Conservation (phyloP, 2,797 vertebrate genomes). For the Schizopygopsis pylzovi region DNA sequence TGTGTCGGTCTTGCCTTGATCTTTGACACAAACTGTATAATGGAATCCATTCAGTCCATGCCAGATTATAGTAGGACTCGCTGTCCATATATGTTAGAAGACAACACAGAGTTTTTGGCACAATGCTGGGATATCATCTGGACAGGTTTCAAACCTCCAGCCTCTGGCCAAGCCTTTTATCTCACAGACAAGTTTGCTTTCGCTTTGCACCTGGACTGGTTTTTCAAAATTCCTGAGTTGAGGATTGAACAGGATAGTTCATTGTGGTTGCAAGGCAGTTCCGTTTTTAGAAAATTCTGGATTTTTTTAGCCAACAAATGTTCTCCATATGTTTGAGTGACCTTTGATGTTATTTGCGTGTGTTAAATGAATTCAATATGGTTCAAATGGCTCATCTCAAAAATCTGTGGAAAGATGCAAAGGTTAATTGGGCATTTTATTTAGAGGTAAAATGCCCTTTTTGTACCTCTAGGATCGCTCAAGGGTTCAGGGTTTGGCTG, state of each 20-base stretch:
- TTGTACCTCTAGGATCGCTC: not conserved
- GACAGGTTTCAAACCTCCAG: constrained; percentile 10
- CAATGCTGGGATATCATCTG: not conserved
- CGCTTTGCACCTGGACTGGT: constrained; percentile 26
- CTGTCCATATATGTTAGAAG: not conserved
- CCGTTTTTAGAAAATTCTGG: not conserved
- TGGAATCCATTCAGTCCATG: not conserved
- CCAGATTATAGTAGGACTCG: not conserved
- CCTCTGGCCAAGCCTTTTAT: constrained; percentile 27
- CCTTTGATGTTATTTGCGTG: not conserved
- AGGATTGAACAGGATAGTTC: not conserved
- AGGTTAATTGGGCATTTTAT: not conserved
- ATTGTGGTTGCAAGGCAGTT: not conserved
- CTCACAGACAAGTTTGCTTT: not conserved
- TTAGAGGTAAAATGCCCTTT: not conserved
- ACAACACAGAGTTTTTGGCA: not conserved
- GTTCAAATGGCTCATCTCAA: not conserved
- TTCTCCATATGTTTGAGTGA: constrained; percentile 19
- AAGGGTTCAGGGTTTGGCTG: not conserved
- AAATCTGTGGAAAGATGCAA: not conserved
- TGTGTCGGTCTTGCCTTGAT: constrained; percentile 5
- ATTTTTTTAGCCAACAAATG: not conserved
- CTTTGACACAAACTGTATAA: not conserved
- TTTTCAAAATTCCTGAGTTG: constrained; percentile 29
- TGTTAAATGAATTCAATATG: not conserved